phyloP scores from a whole-genome alignment of 2,797 vertebrate genomes.

The Lagorchestes hirsutus region DNA sequence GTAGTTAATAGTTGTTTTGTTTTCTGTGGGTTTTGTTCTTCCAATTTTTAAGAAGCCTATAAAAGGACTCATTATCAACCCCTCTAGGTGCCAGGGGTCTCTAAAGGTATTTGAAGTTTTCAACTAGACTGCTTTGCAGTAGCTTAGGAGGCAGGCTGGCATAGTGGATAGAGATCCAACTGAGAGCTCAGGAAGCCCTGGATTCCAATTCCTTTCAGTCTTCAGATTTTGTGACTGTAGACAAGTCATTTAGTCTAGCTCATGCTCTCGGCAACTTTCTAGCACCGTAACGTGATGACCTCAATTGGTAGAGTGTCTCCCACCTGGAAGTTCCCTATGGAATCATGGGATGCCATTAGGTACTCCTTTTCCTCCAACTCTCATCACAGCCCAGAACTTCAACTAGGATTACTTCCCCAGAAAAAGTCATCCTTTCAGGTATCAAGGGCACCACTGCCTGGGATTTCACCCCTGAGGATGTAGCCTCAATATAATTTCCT shows the following conservation, averaged over 20 bases:
- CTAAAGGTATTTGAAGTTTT: neutral
- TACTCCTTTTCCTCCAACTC: neutral
- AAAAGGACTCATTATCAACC: neutral
- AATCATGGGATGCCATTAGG: neutral
- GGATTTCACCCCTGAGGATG: neutral
- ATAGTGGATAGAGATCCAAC: neutral
- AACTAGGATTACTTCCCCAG: neutral
- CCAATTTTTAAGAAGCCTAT: neutral
- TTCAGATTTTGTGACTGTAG: neutral
- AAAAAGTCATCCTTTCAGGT: neutral
- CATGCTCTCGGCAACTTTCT: neutral
- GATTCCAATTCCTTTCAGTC: neutral
- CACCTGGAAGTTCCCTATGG: neutral
- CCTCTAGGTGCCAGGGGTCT: neutral
- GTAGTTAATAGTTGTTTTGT: neutral
- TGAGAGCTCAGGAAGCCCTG: neutral
- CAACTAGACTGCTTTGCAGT: neutral
- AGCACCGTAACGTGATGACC: neutral
- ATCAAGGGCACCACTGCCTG: neutral
- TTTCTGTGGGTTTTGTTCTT: neutral
- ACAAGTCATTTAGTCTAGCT: neutral
- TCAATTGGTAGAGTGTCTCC: neutral
- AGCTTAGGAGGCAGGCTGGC: neutral
- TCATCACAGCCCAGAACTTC: neutral
- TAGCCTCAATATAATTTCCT: neutral